Conservation (phyloP, 2,797 vertebrate species). For the Silurus lanzhouensis region DNA sequence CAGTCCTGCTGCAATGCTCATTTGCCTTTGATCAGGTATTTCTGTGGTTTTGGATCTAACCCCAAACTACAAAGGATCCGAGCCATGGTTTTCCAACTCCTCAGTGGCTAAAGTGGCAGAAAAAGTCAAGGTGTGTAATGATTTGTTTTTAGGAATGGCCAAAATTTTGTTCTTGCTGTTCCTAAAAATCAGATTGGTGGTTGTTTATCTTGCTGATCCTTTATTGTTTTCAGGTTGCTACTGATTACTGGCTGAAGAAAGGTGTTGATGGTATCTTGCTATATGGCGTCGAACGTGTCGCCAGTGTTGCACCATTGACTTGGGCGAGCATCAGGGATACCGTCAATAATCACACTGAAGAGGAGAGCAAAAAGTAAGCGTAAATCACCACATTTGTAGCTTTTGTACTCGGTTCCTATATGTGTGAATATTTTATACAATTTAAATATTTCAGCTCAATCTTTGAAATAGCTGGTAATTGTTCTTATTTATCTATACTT, state of each 20-base stretch:
- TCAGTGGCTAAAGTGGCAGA: slow-evolving; percentile 63
- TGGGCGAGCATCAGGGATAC: slow-evolving; percentile 69
- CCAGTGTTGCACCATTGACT: slow-evolving; percentile 48
- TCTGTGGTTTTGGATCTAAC: slow-evolving; percentile 83
- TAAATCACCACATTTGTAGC: neutral
- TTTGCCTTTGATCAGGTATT: slow-evolving; percentile 69
- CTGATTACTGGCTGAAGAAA: slow-evolving; percentile 78
- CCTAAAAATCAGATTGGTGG: neutral
- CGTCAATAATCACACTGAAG: slow-evolving; percentile 66
- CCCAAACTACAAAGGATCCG: slow-evolving; percentile 79
- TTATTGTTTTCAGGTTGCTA: slow-evolving; percentile 68
- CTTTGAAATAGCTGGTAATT: neutral
- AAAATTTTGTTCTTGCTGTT: neutral
- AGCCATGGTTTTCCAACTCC: slow-evolving; percentile 75
- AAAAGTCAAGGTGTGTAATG: slow-evolving; percentile 67
- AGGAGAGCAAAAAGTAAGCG: slow-evolving; percentile 61
- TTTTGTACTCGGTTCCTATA: neutral
- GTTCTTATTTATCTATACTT: neutral
- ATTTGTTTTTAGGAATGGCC: neutral
- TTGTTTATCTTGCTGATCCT: neutral
- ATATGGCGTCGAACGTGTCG: slow-evolving; percentile 68
- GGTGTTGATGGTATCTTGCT: slow-evolving; percentile 83
- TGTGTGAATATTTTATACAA: too few relatives aligned
- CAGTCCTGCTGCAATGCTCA: neutral
- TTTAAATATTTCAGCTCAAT: neutral